Evolutionary conservation across 2,113 vertebrate genomes (phyloP).

Genomic region (Cephalophus harveyi): DNA sequence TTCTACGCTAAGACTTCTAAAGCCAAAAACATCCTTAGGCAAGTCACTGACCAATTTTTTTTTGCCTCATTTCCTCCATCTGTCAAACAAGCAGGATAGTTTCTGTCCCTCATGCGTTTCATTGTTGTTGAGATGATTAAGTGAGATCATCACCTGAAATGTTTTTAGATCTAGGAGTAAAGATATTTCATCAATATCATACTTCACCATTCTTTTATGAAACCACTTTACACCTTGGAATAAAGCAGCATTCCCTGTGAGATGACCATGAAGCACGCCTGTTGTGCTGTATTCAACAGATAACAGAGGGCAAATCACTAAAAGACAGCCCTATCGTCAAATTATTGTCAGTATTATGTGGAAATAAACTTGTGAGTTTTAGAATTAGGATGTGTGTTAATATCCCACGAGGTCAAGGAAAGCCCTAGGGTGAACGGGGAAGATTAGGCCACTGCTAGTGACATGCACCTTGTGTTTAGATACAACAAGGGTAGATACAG

Average conservation of each 20-base stretch:
- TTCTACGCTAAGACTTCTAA: not conserved
- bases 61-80: conserved; percentile 56
- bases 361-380: not conserved
- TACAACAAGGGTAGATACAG: not conserved
- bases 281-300: not conserved
- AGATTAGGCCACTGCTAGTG: not conserved
- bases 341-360: not conserved
- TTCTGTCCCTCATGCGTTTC: not conserved
- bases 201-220: not conserved
- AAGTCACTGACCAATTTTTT: not conserved
- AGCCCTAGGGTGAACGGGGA: not conserved
- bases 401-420: not conserved
- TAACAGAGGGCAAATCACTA: not conserved
- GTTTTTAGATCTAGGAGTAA: not conserved
- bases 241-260: not conserved
- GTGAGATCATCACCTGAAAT: not conserved
- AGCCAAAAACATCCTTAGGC: not conserved
- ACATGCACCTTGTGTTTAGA: not conserved
- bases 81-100: not conserved
- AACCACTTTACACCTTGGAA: not conserved
- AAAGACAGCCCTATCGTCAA: not conserved
- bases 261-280: not conserved
- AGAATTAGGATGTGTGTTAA: not conserved
- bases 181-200: not conserved
- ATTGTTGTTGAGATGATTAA: not conserved